Evolutionary conservation across 1,140 invertebrate genomes (phyloP).

Genomic region (Holcopasites calliopsidis): DNA sequence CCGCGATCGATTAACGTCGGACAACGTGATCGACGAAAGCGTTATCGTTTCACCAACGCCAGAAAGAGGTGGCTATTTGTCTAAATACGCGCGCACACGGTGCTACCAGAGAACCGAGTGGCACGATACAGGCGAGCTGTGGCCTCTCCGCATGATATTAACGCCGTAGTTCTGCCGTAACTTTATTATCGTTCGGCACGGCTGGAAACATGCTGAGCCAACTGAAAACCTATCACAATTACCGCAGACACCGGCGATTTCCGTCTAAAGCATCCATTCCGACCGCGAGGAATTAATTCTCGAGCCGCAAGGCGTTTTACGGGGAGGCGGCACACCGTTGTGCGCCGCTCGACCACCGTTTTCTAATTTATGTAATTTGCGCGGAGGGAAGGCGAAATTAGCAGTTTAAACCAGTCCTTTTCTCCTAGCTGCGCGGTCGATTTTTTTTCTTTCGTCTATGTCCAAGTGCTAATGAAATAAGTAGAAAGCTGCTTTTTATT

Average conservation of each 20-base stretch:
- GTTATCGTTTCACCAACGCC: conserved; percentile 21
- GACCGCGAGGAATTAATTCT: background rate
- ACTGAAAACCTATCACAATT: conserved; percentile 26
- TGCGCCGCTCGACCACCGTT: background rate
- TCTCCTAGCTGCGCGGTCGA: too few species aligned
- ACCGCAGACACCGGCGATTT: background rate
- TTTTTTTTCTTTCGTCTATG: too few species aligned
- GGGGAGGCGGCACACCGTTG: background rate
- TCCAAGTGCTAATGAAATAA: too few species aligned
- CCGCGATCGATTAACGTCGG: background rate
- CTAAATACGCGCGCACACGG: too few species aligned
- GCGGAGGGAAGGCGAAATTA: too few species aligned
- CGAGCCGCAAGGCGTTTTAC: background rate
- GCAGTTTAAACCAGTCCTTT: background rate
- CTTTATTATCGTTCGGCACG: conserved; percentile 25
- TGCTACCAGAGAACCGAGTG: conserved; percentile 27
- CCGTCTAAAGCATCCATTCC: background rate
- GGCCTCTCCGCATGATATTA: conserved; percentile 33
- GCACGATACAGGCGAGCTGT: conserved; percentile 25
- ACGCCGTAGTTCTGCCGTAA: conserved; percentile 39
- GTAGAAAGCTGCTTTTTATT: too few species aligned
- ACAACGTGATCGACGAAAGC: conserved; percentile 4
- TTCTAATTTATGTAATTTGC: background rate
- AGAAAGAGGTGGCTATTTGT: conserved; percentile 3
- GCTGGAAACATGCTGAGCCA: background rate